phyloP scores from a whole-genome alignment of 2,113 vertebrate genomes.

The Geococcyx californianus region DNA sequence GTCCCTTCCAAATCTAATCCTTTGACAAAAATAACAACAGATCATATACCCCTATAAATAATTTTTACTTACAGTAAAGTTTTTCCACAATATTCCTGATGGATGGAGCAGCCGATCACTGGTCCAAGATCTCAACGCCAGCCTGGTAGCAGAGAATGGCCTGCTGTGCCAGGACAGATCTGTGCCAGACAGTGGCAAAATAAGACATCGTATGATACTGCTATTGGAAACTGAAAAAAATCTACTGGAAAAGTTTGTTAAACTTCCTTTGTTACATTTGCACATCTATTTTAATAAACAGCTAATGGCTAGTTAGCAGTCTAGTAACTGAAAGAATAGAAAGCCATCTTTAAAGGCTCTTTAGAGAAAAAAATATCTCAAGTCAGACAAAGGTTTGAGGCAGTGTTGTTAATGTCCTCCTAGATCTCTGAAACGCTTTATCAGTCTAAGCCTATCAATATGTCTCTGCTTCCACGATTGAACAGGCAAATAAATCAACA shows the following conservation, averaged over 20 bases:
- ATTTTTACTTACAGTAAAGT: neutral
- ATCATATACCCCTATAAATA: neutral
- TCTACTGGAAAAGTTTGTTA: neutral
- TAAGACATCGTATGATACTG: neutral
- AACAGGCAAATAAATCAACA: conserved; percentile 50
- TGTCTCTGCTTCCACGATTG: conserved; percentile 21
- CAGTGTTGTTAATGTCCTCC: neutral
- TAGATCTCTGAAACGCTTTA: conserved; percentile 8
- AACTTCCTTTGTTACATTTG: neutral
- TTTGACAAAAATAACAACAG: neutral
- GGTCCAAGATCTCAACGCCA: neutral
- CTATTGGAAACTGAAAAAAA: neutral
- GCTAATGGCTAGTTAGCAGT: neutral
- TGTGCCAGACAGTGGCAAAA: neutral
- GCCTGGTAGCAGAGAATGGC: neutral
- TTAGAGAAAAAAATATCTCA: conserved; percentile 5
- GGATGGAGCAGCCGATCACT: neutral
- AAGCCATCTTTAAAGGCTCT: neutral
- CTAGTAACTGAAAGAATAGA: neutral
- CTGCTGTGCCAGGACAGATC: neutral
- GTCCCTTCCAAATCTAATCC: neutral
- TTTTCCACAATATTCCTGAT: neutral
- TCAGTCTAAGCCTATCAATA: conserved; percentile 29
- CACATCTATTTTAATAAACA: conserved; percentile 7
- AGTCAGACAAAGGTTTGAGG: neutral